Percentiles rank a stretch among this genome's conserved stretches.
Conservation (phyloP, 2,797 vertebrate genomes). For the Notoglanidium macrostoma region DNA sequence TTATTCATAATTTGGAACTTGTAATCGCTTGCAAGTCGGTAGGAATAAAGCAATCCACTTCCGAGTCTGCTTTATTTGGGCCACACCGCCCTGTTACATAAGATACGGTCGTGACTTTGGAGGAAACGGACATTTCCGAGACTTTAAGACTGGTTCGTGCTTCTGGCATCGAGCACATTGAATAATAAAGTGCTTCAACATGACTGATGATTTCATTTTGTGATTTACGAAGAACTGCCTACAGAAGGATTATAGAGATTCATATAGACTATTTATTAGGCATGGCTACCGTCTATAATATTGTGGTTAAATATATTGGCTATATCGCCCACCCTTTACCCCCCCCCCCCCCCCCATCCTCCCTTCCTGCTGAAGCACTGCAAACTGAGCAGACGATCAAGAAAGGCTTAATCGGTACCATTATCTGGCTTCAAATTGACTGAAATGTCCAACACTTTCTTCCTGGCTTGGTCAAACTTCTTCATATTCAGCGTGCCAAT, state of each 20-base stretch:
- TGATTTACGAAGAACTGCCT: neutral
- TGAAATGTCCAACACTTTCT: neutral
- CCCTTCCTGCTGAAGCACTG: constrained; percentile 45
- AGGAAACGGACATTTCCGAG: neutral
- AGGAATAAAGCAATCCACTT: neutral
- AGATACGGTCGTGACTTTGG: neutral
- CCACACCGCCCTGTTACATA: neutral
- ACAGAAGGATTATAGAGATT: neutral
- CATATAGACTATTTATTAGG: neutral
- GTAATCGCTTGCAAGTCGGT: neutral
- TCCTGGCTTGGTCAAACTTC: neutral
- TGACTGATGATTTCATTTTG: neutral
- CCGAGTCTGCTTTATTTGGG: neutral
- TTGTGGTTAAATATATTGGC: constrained; percentile 7
- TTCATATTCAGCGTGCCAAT: neutral
- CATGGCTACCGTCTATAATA: neutral
- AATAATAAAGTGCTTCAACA: neutral
- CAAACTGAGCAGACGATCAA: constrained; percentile 44
- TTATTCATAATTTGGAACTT: neutral
- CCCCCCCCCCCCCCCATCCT: neutral
- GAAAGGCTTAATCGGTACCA: neutral
- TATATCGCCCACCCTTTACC: constrained; percentile 19
- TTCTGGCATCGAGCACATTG: neutral
- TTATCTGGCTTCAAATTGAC: constrained; percentile 3
- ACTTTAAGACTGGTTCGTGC: neutral